Evolutionary conservation across 53 echinoderm and acorn worm species (phyloP).

Genomic region (Pentamera pediparva): DNA sequence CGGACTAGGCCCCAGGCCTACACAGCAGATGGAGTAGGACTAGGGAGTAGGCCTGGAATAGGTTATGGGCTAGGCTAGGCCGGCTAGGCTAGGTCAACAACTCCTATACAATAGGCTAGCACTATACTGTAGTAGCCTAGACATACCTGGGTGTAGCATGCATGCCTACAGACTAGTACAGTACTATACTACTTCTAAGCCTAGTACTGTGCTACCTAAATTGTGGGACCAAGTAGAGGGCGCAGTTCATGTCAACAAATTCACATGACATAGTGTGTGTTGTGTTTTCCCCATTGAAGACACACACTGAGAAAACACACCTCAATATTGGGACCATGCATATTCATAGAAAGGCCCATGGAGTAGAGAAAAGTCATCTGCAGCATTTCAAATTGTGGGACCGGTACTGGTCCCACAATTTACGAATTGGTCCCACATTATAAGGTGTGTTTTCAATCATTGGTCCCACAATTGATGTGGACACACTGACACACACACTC

Average conservation of each 20-base stretch:
- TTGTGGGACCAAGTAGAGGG: conserved; percentile 7
- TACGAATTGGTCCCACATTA: neutral
- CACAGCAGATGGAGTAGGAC: too few species aligned
- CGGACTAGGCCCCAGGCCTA: too few species aligned
- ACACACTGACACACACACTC: neutral
- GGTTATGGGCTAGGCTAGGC: too few species aligned
- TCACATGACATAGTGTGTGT: neutral
- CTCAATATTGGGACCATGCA: neutral
- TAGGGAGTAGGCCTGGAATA: too few species aligned
- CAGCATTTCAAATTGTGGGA: neutral
- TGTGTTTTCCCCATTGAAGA: too few species aligned
- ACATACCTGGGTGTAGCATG: too few species aligned
- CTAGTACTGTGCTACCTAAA: too few species aligned
- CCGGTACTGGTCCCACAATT: neutral
- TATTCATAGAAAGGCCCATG: neutral
- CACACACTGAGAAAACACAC: neutral
- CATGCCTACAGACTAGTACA: too few species aligned
- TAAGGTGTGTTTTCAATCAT: conserved; percentile 17
- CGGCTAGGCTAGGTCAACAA: too few species aligned
- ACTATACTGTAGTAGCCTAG: too few species aligned
- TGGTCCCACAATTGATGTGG: neutral
- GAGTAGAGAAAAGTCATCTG: neutral
- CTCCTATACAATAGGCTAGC: too few species aligned
- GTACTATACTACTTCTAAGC: too few species aligned
- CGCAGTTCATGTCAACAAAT: neutral